These are phyloP conservation scores for Coenobita brevimanus DNA, from an alignment of 1,140 invertebrate genomes.

Conservation along the genomic window DNA sequence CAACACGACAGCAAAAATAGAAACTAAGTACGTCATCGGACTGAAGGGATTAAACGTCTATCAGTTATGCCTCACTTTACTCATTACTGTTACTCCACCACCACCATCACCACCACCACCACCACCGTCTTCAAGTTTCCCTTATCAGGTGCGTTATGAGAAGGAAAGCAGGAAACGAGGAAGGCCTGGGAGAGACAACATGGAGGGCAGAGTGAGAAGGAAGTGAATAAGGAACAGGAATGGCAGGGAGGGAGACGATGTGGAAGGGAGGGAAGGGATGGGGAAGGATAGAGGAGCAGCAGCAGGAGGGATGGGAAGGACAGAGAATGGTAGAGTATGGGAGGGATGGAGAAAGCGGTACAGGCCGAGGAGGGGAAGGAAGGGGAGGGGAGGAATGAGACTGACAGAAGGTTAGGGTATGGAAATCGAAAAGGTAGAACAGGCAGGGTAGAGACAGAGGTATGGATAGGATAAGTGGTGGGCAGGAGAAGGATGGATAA, in stretches of 20 bases:
- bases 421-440: neutral
- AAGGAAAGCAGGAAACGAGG: neutral
- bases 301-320: neutral
- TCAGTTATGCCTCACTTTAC: too few relatives aligned
- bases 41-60: too few relatives aligned
- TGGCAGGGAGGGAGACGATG: neutral
- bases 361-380: neutral
- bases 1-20: too few relatives aligned
- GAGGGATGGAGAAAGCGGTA: neutral
- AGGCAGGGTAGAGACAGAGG: constrained; percentile 26
- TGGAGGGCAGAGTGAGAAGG: neutral
- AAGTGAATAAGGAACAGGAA: neutral
- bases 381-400: neutral
- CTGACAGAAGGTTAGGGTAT: neutral
- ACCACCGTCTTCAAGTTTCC: too few relatives aligned
- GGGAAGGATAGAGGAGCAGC: neutral
- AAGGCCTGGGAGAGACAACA: neutral
- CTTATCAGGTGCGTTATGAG: too few relatives aligned
- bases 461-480: constrained; percentile 2
- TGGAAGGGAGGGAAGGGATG: neutral
- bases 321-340: neutral
- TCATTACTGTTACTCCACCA: too few relatives aligned
- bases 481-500: neutral
- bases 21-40: too few relatives aligned
- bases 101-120: too few relatives aligned